These are phyloP conservation scores for Phyllotis vaccarum DNA, from an alignment of 2,797 vertebrate genomes.

Conservation along the genomic window DNA sequence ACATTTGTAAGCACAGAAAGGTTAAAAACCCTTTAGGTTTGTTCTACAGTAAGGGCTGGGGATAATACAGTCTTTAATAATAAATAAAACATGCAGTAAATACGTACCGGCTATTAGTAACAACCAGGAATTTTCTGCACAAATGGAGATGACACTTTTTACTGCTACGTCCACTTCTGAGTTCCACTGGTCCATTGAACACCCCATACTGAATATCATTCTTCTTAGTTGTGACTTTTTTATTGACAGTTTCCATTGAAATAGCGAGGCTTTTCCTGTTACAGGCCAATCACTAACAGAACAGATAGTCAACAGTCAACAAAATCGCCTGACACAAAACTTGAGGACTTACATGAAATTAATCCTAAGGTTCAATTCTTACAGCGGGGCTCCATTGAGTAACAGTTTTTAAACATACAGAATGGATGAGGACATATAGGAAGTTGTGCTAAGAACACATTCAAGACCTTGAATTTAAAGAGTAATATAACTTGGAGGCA, in stretches of 20 bases:
- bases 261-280: neutral
- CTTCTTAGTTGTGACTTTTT: neutral
- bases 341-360: neutral
- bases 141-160: neutral
- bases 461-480: neutral
- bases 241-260: neutral
- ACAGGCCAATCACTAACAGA: neutral
- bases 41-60: neutral
- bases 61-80: neutral
- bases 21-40: neutral
- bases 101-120: neutral
- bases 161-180: neutral
- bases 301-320: neutral
- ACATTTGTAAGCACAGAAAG: neutral
- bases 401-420: neutral
- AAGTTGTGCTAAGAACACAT: neutral
- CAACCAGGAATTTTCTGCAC: neutral
- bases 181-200: neutral
- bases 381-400: neutral
- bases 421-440: neutral
- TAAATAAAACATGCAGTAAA: neutral
- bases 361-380: neutral
- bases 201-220: neutral
- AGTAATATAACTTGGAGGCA: neutral
- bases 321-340: neutral